Base-by-base conservation (phyloP, 2,797 vertebrate species). In the Odontamblyopus rebecca region DNA sequence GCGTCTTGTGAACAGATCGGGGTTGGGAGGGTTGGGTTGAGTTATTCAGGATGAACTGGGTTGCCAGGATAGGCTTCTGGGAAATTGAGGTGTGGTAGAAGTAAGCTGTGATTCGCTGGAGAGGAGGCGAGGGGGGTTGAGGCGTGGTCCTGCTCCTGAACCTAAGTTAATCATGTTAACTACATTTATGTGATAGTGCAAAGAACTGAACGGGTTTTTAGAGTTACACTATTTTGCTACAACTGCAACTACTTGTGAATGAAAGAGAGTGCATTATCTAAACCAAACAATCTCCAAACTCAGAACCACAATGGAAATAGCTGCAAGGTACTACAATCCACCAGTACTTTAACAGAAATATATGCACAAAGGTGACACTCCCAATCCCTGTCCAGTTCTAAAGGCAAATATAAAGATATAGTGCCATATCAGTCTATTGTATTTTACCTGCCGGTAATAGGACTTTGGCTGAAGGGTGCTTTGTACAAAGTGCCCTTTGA, bases 221-320 rank as follows among this genome's bases (percentile, higher is more conserved):
- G 38, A 64, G 62, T 26, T 3, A 12, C 38, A 44, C 19, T 23
- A 44, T 44, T 48, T 48, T 48, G 13, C 0, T 18, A 62, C 35
- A 62, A 62, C 61, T 62, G 19, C 18, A 35, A 38, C 60, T 63
- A 38, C 60, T 63, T 26, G 12, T 44, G 62, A n/a, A 64, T 48
- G 38, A 63, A 26, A 48, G 62, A 44, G 11, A 44, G n/a, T 44
- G 2, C 9, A 12, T 48, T 15, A 48, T 48, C 44, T 48, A 63
- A 63, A 38, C 8, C 19, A n/a, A 38, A 63, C 19, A 5, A 8
- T 50, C 8, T 18, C 26, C 13, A 65, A 16, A 50, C 2, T 4
- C 9, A 26, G 23, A 63, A n/a, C 6, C 41, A 12, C 38, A 26
- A 18, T 48, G 6, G n/a, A 26, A 48, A 27, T 2, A 8, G n/a